These are phyloP conservation scores for Tipula helvola DNA, from an alignment of 2,888 invertebrate genomes.

Conservation along the genomic window DNA sequence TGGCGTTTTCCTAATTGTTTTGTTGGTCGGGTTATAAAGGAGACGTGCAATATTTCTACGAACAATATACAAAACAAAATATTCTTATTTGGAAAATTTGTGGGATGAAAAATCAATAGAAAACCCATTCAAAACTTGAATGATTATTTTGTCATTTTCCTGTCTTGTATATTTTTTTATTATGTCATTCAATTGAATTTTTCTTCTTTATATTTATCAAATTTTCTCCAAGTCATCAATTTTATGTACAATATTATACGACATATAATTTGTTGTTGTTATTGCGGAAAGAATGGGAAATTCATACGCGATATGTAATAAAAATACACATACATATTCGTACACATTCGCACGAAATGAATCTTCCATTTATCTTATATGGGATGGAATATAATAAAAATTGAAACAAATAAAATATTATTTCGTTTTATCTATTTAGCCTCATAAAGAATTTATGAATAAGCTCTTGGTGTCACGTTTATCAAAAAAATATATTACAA, in stretches of 20 bases:
- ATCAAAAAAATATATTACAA: not conserved
- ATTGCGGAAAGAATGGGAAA: not conserved
- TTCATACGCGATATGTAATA: not conserved
- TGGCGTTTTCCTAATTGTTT: too few relatives aligned
- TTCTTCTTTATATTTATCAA: not conserved
- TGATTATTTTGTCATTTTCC: not conserved
- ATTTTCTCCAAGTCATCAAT: not conserved
- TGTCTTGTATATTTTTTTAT: not conserved
- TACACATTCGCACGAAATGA: not conserved
- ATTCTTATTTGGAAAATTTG: not conserved
- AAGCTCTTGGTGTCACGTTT: not conserved
- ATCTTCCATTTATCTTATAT: not conserved
- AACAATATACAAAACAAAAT: not conserved
- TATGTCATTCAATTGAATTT: not conserved
- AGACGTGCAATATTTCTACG: not conserved
- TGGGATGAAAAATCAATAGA: not conserved
- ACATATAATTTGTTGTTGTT: not conserved
- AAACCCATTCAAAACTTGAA: not conserved
- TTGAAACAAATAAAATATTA: not conserved
- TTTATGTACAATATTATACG: not conserved
- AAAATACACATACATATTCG: not conserved
- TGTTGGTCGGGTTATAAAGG: too few relatives aligned
- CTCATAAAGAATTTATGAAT: not conserved
- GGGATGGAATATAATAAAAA: not conserved
- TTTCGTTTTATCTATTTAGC: not conserved